phyloP scores from a whole-genome alignment of 1,140 invertebrate species.

The Charaxes varanes region DNA sequence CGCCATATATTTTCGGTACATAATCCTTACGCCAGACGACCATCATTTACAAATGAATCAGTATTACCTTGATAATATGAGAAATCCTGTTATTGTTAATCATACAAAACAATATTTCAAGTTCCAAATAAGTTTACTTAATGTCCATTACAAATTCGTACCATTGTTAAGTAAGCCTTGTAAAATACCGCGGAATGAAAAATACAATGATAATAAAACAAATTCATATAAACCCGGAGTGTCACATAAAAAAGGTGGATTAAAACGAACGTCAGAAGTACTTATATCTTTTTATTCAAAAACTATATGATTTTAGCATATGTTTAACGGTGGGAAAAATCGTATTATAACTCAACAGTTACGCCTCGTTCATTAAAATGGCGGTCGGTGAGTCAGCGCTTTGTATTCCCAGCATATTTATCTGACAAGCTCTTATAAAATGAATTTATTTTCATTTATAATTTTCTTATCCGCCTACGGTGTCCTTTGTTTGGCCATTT shows the following conservation, averaged over 20 bases:
- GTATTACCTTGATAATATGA: too few relatives aligned
- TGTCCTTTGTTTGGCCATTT: slow-evolving; percentile 24
- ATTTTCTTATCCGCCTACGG: slow-evolving; percentile 31
- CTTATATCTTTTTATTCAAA: too few relatives aligned
- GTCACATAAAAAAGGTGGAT: too few relatives aligned
- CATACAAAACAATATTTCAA: neutral
- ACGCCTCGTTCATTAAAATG: too few relatives aligned
- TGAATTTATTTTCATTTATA: slow-evolving; percentile 46
- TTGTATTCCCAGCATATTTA: slow-evolving; percentile 23
- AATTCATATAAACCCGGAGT: slow-evolving; percentile 7
- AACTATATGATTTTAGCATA: too few relatives aligned
- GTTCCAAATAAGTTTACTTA: slow-evolving; percentile 2
- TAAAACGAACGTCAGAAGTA: too few relatives aligned
- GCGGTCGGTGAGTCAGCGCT: slow-evolving; percentile 4
- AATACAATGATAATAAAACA: neutral
- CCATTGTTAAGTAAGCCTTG: slow-evolving; percentile 1
- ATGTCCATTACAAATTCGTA: slow-evolving; percentile 3
- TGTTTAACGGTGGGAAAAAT: too few relatives aligned
- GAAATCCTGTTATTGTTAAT: slow-evolving; percentile 2
- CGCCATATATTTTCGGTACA: too few relatives aligned
- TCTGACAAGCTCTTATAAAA: slow-evolving; percentile 40
- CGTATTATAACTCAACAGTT: too few relatives aligned
- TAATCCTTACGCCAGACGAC: too few relatives aligned
- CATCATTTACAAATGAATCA: too few relatives aligned
- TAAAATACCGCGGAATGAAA: neutral